phyloP scores from a whole-genome alignment of 2,888 invertebrate genomes.

The Chesias legatella region DNA sequence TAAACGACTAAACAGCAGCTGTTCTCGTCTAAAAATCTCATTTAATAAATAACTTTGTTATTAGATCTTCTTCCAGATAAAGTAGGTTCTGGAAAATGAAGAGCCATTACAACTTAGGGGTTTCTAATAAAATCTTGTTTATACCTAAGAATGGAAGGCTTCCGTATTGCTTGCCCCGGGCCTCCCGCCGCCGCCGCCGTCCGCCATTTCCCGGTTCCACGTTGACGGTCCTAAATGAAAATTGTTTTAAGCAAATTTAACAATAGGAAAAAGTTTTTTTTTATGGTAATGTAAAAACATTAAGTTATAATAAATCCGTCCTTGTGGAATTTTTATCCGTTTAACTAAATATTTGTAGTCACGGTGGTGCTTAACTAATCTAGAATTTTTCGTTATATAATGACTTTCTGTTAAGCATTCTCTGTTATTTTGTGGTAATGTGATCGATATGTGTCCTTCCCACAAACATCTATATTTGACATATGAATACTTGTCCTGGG shows the following conservation, averaged over 20 bases:
- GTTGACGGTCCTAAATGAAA: neutral
- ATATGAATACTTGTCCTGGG: too few species aligned
- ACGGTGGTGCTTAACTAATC: too few species aligned
- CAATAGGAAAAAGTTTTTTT: constrained; percentile 20
- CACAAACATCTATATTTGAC: too few species aligned
- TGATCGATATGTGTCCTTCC: too few species aligned
- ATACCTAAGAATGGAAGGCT: constrained; percentile 51
- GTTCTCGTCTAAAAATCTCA: too few species aligned
- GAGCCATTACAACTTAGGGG: constrained; percentile 35
- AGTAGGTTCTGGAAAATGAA: constrained; percentile 16
- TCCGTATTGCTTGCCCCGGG: constrained; percentile 42
- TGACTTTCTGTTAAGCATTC: too few species aligned
- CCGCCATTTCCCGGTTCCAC: neutral
- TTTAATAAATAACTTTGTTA: too few species aligned
- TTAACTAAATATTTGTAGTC: too few species aligned
- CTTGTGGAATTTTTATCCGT: constrained; percentile 9
- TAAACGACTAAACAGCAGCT: too few species aligned
- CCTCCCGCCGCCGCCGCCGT: constrained; percentile 35
- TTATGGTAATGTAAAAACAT: constrained; percentile 13
- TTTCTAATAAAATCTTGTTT: constrained; percentile 60
- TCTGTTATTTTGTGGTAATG: too few species aligned
- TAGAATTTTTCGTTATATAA: too few species aligned
- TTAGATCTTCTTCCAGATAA: too few species aligned
- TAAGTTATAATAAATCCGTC: constrained; percentile 17
- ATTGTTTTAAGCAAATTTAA: constrained; percentile 15